Base-by-base conservation (phyloP, 37 sponge, comb jelly and placozoan genomes). In the Hexactinellida sp. region DNA sequence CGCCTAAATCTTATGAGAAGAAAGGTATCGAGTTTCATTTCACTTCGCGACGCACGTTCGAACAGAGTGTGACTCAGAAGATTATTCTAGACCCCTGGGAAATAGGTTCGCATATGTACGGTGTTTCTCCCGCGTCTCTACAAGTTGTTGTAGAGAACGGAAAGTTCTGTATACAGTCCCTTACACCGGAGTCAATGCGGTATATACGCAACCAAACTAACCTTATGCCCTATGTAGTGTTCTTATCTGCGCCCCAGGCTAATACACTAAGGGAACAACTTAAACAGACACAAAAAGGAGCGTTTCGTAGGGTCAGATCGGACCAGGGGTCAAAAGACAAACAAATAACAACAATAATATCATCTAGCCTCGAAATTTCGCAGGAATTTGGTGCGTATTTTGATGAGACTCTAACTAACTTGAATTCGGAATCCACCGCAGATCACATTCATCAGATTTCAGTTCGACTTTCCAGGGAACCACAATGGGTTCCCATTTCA, bases 11-110 rank as follows among this genome's bases (percentile, higher is more conserved):
- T 10, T 28, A 63, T 63, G 76, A 63, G 76, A 63, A 63, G 76
- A 63, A 63, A 63, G 76, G 76, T 3, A 63, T 63, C 76, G 76
- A 63, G 76, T 63, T 32, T n/a, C 76, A 63, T n/a, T 63, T 63
- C 76, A 63, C 76, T 7, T 21, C 32, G 1, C 76, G 76, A 23
- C 3, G 76, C 19, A 28, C 34, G 1, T 63, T 63, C 30, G 76
- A 63, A n/a, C 76, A 63, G 76, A 32, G 32, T 28, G 76, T 28
- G 25, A 23, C 32, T 10, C 76, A 63, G 76, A 63, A 63, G 34
- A 63, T 63, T 7, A 63, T 63, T 28, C 34, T 63, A 28, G 76
- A 63, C 76, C 76, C 76, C 3, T 63, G 76, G 76, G 76, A 63
- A 23, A 63, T 1, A 5, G 76, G 76, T 3, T 63, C 76, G 25